Evolutionary conservation across 1,140 invertebrate genomes (phyloP), one percentile per base, ranked within the genome.

Genomic region (Drosophila albomicans): DNA sequence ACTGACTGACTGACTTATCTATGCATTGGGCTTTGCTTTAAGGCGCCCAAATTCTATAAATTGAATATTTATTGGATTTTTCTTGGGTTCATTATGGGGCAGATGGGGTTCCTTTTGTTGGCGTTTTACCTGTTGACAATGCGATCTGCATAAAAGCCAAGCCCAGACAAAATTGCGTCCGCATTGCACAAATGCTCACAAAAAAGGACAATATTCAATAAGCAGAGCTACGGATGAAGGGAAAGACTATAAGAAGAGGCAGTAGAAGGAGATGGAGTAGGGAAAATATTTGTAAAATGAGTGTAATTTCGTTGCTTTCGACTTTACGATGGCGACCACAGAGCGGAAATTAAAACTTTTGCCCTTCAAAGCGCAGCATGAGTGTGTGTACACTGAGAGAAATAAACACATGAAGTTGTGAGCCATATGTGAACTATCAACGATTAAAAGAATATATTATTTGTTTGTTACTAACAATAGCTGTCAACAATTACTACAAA

Each of bases 1-100:
- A 32, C 28, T 11, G 48, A 25, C 30, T 6, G 28, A 56, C 30
- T 56, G 52, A 35, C 30, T 25, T 56, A 30, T 52, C 49, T 52
- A 52, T 32, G 30, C 25, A 38, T 54, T 56, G 11, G 13, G 16
- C 52, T 67, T 7, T 57, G 52, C 65, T 72, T 61, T 32, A 69
- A 65, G 68, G 28, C 45, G 54, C 57, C 41, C 75, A 62, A 77
- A 82, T 86, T 56, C 61, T 41, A 58, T 41, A 48, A 79, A 88
- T 82, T 82, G 73, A 87, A 82, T 82, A 82, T 88, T 88, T 87
- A 88, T 82, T 82, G 56, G 66, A 80, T 77, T 74, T 79, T 63
- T 43, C 58, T 65, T 35, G 7, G 66, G 51, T 82, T 77, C 56
- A 78, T 87, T 77, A 64, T 52, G 7, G 51, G 46, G 25, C 8